Evolutionary conservation across 2,113 vertebrate species (phyloP), one percentile per base, ranked within the genome.

Genomic region (Acanthisitta chloris): DNA sequence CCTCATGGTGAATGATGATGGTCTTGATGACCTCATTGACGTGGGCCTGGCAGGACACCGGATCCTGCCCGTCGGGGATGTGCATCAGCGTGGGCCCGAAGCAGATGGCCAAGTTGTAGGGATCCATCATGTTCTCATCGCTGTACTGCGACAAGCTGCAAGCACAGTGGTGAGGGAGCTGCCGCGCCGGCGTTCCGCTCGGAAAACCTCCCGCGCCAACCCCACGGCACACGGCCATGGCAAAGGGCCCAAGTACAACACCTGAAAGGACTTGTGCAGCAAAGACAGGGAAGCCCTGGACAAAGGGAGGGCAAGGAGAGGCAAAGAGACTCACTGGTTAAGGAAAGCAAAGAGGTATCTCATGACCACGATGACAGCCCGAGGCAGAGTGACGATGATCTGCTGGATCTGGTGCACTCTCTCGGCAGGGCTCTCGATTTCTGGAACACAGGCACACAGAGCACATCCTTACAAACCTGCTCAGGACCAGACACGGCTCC

Each of bases 51-150:
- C 99, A 99, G 95, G 99, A 98, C 93, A 99, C 99, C 1, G 99
- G 99, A 96, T 99, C 99, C 97, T 99, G 99, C 42, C 99, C 99
- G 3, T 99, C 99, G 3, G 99, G 99, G 81, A 99, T 99, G 85
- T 99, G 99, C 99, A 99, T 99, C 96, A 99, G 97, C 4, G 99
- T 99, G 93, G 99, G 99, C 74, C 99, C 99, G 15, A 99, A 99
- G 98, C 99, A 99, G 97, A 99, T 99, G 91, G 99, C 99, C 92
- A 99, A 95, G 98, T 99, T 99, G 98, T 99, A 99, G 92, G 99
- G 98, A 92, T 99, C 99, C 99, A 99, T 99, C 99, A 99, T 99
- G 98, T 99, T 99, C 97, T 99, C 99, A 73, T 99, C 99, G 2
- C 99, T 99, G 97, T 99, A 99, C 97, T 99, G 99, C 0, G 99